Percentiles rank a stretch among this genome's conserved stretches.
phyloP scores from a whole-genome alignment of 1,140 invertebrate species.

The Neodiprion pinetum region DNA sequence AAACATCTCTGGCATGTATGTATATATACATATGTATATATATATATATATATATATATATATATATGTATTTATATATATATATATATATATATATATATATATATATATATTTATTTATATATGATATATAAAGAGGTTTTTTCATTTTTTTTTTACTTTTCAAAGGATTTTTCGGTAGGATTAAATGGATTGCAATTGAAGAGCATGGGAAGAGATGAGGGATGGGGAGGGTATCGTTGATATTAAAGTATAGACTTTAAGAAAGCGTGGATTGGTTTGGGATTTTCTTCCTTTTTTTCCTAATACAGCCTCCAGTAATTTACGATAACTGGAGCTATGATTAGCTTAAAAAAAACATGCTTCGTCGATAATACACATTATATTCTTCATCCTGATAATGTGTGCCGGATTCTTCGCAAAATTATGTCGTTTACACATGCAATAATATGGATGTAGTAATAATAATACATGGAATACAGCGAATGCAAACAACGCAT shows the following conservation, averaged over 20 bases:
- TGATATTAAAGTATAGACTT: background rate
- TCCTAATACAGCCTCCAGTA: background rate
- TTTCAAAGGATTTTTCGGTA: background rate
- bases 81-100: too few relatives aligned
- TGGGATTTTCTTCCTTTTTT: background rate
- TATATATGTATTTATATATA: too few relatives aligned
- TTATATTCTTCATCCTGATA: slow-evolving; percentile 19
- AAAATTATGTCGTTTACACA: too few relatives aligned
- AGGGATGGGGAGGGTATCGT: background rate
- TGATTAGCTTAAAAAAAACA: background rate
- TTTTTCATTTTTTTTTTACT: background rate
- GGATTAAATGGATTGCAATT: background rate
- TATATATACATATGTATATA: slow-evolving; percentile 3
- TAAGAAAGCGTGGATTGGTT: background rate
- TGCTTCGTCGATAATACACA: background rate
- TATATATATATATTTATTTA: background rate
- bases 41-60: too few relatives aligned
- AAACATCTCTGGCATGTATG: slow-evolving; percentile 38
- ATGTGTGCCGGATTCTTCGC: slow-evolving; percentile 23
- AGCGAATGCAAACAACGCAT: slow-evolving; percentile 18
- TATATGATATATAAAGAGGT: slow-evolving; percentile 36
- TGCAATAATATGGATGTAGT: background rate
- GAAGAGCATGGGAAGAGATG: too few relatives aligned
- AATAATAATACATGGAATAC: slow-evolving; percentile 30
- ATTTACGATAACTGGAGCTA: too few relatives aligned